These are phyloP conservation scores for Tenebrio molitor DNA, from an alignment of 1,140 invertebrate genomes.

Conservation along the genomic window DNA sequence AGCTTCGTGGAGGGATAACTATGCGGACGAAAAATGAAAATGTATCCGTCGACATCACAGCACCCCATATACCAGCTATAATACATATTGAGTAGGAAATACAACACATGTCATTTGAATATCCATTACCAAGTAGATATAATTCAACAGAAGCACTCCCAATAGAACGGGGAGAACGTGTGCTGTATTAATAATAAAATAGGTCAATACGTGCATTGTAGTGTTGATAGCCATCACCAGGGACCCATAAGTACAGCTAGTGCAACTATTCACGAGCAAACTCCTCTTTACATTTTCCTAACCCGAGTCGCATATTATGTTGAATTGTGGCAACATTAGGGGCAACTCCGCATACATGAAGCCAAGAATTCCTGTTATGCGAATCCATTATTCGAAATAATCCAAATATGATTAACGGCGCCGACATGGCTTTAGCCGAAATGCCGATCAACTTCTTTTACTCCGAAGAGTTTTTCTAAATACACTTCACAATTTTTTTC, in stretches of 20 bases:
- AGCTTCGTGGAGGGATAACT: too few species aligned
- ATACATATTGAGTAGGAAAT: slow-evolving; percentile 11
- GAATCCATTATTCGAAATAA: too few species aligned
- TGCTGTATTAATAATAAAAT: slow-evolving; percentile 31
- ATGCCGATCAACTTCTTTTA: too few species aligned
- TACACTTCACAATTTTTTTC: too few species aligned
- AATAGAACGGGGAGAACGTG: slow-evolving; percentile 27
- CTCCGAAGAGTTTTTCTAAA: too few species aligned
- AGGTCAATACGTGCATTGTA: slow-evolving; percentile 44
- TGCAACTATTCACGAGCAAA: neutral
- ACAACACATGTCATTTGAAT: slow-evolving; percentile 39
- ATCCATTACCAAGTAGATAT: slow-evolving; percentile 25
- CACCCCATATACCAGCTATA: slow-evolving; percentile 7
- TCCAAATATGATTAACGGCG: too few species aligned
- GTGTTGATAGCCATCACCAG: slow-evolving; percentile 33
- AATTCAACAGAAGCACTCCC: slow-evolving; percentile 35
- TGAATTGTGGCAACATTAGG: too few species aligned
- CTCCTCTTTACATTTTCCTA: too few species aligned
- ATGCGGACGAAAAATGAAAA: slow-evolving; percentile 1
- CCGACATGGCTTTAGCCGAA: too few species aligned
- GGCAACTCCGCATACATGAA: too few species aligned
- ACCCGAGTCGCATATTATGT: too few species aligned
- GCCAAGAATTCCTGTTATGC: too few species aligned
- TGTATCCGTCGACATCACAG: neutral
- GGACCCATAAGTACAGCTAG: slow-evolving; percentile 9